Evolutionary conservation across 2,797 vertebrate genomes (phyloP).

Genomic region (Channa striata): DNA sequence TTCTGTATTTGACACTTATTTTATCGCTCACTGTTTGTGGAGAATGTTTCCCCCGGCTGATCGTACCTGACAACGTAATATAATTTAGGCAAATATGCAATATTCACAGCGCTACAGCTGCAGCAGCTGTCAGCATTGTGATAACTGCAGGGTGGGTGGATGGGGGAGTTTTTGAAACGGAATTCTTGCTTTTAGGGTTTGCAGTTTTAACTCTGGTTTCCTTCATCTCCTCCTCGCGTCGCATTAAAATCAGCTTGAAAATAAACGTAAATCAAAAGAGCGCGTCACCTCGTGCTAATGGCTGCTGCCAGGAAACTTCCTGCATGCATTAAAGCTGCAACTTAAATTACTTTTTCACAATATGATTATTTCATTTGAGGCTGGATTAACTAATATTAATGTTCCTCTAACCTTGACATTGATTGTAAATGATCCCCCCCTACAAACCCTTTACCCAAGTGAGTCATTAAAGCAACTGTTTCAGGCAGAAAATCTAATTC

Average conservation of each 20-base stretch:
- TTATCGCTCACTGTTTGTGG: not conserved
- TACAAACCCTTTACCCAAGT: slow-evolving; percentile 23
- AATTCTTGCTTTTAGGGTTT: no score
- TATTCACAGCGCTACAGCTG: not conserved
- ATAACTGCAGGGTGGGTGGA: no score
- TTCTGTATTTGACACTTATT: not conserved
- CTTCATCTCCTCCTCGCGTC: no score
- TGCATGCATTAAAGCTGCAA: slow-evolving; percentile 19
- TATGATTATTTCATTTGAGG: slow-evolving; percentile 34
- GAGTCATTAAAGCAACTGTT: slow-evolving; percentile 58
- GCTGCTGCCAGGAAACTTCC: slow-evolving; percentile 3
- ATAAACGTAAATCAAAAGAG: not conserved
- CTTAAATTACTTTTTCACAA: slow-evolving; percentile 29
- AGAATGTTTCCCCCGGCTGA: not conserved
- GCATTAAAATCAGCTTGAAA: slow-evolving; percentile 2
- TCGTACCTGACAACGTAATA: not conserved
- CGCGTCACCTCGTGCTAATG: not conserved
- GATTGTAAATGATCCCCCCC: slow-evolving; percentile 38
- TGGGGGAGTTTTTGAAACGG: no score
- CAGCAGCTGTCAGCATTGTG: no score
- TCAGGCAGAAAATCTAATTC: slow-evolving; percentile 64
- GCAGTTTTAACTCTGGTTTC: no score
- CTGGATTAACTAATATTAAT: slow-evolving; percentile 53
- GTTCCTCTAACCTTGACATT: slow-evolving; percentile 38
- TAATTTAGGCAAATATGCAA: not conserved